Evolutionary conservation across 1,140 invertebrate species (phyloP).

Genomic region (Gryon sp.): DNA sequence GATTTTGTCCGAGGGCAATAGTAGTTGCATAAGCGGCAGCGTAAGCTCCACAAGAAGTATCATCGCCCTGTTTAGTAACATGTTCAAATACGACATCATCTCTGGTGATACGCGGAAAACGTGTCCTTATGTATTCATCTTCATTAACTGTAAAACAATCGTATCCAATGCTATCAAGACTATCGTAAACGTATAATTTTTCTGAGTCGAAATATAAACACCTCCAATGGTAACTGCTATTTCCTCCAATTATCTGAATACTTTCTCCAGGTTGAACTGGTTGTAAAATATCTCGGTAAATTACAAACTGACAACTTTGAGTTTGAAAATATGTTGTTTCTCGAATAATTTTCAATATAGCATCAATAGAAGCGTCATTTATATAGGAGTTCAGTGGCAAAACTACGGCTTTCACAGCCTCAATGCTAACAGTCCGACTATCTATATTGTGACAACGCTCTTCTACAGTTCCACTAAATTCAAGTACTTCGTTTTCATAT

Average conservation of each 20-base stretch:
- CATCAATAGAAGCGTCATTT: slow-evolving; percentile 10
- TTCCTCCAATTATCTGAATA: slow-evolving; percentile 35
- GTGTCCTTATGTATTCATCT: neutral
- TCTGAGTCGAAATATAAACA: slow-evolving; percentile 2
- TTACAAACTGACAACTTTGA: slow-evolving; percentile 18
- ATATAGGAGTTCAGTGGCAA: neutral
- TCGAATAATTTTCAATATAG: slow-evolving; percentile 7
- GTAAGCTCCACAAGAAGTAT: slow-evolving; percentile 3
- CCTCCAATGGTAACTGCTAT: neutral
- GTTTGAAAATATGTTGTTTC: slow-evolving; percentile 8
- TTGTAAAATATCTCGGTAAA: slow-evolving; percentile 6
- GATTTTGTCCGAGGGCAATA: slow-evolving; percentile 5
- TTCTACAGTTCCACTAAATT: neutral
- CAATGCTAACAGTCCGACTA: neutral
- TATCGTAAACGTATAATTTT: too few relatives aligned
- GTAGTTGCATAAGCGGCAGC: slow-evolving; percentile 1
- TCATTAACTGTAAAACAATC: too few relatives aligned
- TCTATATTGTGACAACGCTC: neutral
- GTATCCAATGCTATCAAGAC: too few relatives aligned
- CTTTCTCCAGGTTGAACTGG: slow-evolving; percentile 4
- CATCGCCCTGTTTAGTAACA: too few relatives aligned
- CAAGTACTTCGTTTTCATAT: slow-evolving; percentile 4
- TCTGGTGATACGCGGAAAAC: neutral
- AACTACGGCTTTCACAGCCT: neutral
- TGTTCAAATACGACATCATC: neutral